These are phyloP conservation scores for Acipenser transmontanus DNA, from an alignment of 2,797 vertebrate genomes.

Conservation along the genomic window DNA sequence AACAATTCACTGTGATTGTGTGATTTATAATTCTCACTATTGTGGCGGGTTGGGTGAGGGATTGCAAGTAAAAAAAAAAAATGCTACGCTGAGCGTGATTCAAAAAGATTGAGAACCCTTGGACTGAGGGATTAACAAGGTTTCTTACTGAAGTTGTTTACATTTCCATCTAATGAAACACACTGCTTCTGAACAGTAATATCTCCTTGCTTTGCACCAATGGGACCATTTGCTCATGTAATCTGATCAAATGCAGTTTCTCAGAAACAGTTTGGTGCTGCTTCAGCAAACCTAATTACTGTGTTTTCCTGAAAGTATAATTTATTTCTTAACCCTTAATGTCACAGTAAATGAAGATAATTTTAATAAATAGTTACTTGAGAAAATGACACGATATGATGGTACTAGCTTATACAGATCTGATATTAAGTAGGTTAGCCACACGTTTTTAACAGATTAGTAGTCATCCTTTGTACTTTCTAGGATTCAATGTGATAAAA, in stretches of 20 bases:
- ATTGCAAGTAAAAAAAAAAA: no score
- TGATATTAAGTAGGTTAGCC: no score
- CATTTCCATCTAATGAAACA: conserved; percentile 2
- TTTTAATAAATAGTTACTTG: no score
- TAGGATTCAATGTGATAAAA: no score
- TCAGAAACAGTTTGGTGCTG: background rate
- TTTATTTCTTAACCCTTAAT: conserved; percentile 3
- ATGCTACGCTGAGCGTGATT: no score
- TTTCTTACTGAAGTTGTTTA: conserved; percentile 1
- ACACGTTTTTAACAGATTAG: no score
- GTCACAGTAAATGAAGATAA: background rate
- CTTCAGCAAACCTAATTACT: conserved; percentile 3
- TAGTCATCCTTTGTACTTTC: no score
- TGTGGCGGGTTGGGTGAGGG: no score
- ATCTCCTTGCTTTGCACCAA: background rate
- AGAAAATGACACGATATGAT: no score
- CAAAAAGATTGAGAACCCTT: background rate
- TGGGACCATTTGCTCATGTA: conserved; percentile 13
- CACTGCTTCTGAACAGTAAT: conserved; percentile 1
- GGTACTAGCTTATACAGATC: no score
- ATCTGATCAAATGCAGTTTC: conserved; percentile 5
- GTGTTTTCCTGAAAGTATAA: conserved; percentile 2
- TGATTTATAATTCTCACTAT: no score
- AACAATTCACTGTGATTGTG: no score
- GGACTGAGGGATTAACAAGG: background rate